Conservation (phyloP, 2,797 vertebrate species). For the Tragopan temminckii region DNA sequence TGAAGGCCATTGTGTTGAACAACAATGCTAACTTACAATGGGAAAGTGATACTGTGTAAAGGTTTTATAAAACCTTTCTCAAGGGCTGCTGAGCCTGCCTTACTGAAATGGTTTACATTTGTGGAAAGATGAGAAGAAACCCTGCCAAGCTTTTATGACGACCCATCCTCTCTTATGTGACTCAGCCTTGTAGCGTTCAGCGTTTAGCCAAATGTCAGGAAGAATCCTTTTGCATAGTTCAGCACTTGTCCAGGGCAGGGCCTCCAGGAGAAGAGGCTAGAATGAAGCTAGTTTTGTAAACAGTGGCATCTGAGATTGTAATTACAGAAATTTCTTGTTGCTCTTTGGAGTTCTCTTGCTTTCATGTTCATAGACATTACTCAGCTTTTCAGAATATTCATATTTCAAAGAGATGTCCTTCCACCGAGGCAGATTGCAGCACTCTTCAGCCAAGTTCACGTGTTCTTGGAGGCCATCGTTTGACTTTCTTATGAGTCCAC, state of each 20-base stretch:
- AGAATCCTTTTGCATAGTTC: constrained; percentile 6
- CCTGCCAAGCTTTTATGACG: rapidly evolving
- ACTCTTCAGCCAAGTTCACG: neutral
- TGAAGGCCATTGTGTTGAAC: constrained; percentile 53
- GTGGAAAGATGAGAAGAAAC: constrained; percentile 3
- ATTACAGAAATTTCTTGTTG: constrained; percentile 40
- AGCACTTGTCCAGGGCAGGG: neutral
- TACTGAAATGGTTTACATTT: constrained; percentile 1
- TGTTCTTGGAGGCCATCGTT: neutral
- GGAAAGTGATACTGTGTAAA: constrained; percentile 28
- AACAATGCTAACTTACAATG: neutral
- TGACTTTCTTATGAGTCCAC: neutral
- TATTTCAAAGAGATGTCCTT: neutral
- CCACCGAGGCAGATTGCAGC: neutral
- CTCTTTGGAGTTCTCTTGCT: constrained; percentile 45
- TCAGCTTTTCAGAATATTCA: neutral
- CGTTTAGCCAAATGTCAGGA: constrained; percentile 14
- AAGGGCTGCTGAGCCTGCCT: constrained; percentile 34
- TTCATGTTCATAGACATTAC: neutral
- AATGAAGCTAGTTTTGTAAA: neutral
- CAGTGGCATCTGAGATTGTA: neutral
- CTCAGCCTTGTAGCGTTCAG: neutral
- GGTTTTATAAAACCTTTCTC: constrained; percentile 46
- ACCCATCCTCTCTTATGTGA: neutral
- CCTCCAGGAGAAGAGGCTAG: neutral